Conservation (phyloP, 2,113 vertebrate genomes). For the Lophotis ruficrista region DNA sequence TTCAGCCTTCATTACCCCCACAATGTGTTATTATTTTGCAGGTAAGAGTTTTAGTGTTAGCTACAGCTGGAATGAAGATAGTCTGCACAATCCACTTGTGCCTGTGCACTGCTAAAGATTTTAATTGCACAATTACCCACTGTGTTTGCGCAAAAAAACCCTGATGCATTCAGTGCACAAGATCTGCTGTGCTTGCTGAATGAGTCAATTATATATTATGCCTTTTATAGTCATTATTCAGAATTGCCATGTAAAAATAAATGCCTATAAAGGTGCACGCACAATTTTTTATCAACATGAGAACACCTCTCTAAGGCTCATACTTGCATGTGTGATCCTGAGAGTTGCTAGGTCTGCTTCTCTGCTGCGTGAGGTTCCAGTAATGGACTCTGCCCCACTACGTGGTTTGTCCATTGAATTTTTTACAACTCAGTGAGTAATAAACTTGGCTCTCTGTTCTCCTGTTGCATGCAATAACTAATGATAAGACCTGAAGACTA, state of each 20-base stretch:
- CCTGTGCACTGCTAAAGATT: not conserved
- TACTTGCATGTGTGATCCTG: not conserved
- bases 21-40: not conserved
- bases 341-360: not conserved
- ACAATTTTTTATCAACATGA: not conserved
- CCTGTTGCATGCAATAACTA: not conserved
- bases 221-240: not conserved
- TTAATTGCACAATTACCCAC: not conserved
- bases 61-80: not conserved
- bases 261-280: accelerated
- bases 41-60: not conserved
- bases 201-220: not conserved
- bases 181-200: not conserved
- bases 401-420: not conserved
- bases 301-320: not conserved
- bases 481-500: not conserved
- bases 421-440: not conserved
- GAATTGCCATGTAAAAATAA: not conserved
- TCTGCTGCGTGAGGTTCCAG: not conserved
- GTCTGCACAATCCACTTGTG: not conserved
- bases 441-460: not conserved
- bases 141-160: not conserved
- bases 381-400: not conserved
- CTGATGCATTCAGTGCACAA: not conserved
- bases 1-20: not conserved